Base-by-base conservation (phyloP, 2,888 invertebrate species). In the Aspidapion aeneum region DNA sequence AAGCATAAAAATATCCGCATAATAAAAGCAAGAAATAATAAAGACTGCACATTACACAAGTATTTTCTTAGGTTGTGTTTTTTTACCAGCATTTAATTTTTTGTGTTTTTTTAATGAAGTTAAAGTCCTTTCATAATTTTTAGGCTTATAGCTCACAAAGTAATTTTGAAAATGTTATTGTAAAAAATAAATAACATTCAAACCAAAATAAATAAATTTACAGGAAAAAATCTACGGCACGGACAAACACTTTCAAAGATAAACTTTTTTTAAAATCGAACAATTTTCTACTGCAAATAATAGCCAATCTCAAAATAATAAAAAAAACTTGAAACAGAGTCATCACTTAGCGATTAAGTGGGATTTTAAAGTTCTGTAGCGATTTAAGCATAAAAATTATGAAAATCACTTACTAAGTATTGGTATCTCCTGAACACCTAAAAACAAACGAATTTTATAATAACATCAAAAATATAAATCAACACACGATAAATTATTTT, bases 41-140 rank as follows among this genome's bases (percentile, higher is more conserved):
- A 61, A 63, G 60, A 70, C 67, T 73, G 77, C 77, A 76, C 74
- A 75, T 76, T 77, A 76, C 76, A 77, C 77, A 76, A 76, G 35
- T 12, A 35, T 35, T 35, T 3, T n/a, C n/a, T n/a, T n/a, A n/a
- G n/a, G n/a, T n/a, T 35, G 12, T 35, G 35, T 35, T 3, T 35
- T n/a, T 35, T 35, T 70, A 65, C 66, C 62, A 61, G 62, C 68
- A 67, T 52, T 67, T 71, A 70, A 72, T 68, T 70, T 71, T 71
- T 71, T 69, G 71, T 69, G 72, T 35, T 35, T 35, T 35, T 35
- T 35, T 7, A 35, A 12, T 12, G 3, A 3, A 35, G 35, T 12
- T 7, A 35, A 35, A 12, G 35, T 7, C 35, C 12, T 35, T 35
- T 35, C 35, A 35, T 35, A 35, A 35, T 35, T 35, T 35, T 35